phyloP scores from a whole-genome alignment of 2,888 invertebrate species.

The Lasioglossum calceatum region DNA sequence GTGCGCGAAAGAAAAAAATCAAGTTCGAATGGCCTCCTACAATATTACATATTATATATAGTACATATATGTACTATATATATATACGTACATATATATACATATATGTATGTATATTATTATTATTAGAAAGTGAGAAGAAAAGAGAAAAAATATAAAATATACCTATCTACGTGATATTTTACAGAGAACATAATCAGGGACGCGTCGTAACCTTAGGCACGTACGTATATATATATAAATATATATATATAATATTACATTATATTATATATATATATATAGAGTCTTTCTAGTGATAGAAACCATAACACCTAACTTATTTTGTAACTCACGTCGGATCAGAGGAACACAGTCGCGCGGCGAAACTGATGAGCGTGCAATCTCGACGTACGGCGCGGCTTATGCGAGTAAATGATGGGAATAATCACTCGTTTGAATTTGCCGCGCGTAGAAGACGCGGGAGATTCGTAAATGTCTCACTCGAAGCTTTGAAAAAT shows the following conservation, averaged over 20 bases:
- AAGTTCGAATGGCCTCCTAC: conserved; percentile 59
- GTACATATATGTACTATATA: conserved; percentile 27
- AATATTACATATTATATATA: conserved; percentile 55
- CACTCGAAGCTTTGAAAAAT: background rate
- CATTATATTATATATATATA: conserved; percentile 21
- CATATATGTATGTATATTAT: background rate
- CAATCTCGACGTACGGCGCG: conserved; percentile 69
- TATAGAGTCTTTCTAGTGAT: conserved; percentile 69
- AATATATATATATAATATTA: conserved; percentile 14
- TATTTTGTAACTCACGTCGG: conserved; percentile 66
- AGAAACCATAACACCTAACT: conserved; percentile 62
- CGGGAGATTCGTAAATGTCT: background rate
- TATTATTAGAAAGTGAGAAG: conserved; percentile 58
- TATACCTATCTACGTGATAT: conserved; percentile 80
- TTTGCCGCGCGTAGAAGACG: conserved; percentile 13
- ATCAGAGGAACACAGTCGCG: conserved; percentile 53
- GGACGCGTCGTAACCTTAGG: conserved; percentile 76
- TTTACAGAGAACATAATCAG: conserved; percentile 82
- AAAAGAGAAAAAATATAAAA: conserved; percentile 56
- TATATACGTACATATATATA: background rate
- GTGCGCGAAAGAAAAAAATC: conserved; percentile 22
- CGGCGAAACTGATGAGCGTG: conserved; percentile 59
- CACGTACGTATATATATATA: conserved; percentile 55
- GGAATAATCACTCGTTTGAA: conserved; percentile 2
- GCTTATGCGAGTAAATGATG: background rate